Evolutionary conservation across 2,888 invertebrate genomes (phyloP).

Genomic region (Limnephilus lunatus): DNA sequence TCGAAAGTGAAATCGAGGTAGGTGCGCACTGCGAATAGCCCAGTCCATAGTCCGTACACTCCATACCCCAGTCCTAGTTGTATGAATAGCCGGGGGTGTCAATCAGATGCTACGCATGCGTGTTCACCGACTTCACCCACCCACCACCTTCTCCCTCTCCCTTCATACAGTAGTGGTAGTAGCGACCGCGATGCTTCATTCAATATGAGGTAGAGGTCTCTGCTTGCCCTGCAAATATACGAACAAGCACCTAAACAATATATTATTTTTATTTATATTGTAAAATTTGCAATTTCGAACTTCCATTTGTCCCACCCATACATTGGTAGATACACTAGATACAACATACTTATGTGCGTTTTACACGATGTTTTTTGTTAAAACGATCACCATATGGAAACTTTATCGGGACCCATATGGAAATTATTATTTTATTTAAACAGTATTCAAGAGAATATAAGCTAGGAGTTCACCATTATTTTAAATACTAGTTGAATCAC

Average conservation of each 20-base stretch:
- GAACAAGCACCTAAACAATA: not conserved
- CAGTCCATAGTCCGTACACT: too few relatives aligned
- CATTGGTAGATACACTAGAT: not conserved
- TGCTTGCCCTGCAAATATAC: not conserved
- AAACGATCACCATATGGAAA: too few relatives aligned
- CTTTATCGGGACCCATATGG: too few relatives aligned
- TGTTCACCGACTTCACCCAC: not conserved
- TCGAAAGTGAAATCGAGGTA: not conserved
- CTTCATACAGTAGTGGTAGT: not conserved
- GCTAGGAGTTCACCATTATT: too few relatives aligned
- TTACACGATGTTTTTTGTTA: too few relatives aligned
- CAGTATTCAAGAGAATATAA: too few relatives aligned
- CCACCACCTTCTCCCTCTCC: not conserved
- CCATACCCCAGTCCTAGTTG: not conserved
- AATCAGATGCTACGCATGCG: not conserved
- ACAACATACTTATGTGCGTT: too few relatives aligned
- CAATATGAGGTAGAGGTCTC: not conserved
- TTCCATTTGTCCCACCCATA: not conserved
- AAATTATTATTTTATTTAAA: too few relatives aligned
- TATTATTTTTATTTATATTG: not conserved
- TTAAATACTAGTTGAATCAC: too few relatives aligned
- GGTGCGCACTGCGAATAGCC: not conserved
- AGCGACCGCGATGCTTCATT: not conserved
- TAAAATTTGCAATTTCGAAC: not conserved
- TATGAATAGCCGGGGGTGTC: constrained; percentile 3